Evolutionary conservation across 2,113 vertebrate genomes (phyloP).

Genomic region (Edolisoma coerulescens): DNA sequence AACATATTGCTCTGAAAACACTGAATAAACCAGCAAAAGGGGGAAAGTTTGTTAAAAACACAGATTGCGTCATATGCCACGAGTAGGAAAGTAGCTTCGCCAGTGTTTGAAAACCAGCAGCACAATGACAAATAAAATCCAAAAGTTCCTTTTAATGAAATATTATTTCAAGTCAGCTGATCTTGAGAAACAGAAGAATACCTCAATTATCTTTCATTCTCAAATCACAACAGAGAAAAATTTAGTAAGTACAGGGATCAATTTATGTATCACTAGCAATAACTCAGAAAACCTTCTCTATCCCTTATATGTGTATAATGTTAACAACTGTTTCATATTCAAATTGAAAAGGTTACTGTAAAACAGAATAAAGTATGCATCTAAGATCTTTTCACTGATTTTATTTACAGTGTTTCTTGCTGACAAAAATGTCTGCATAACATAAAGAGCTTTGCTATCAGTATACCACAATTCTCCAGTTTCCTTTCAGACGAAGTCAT

Average conservation of each 20-base stretch:
- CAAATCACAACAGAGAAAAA: not conserved
- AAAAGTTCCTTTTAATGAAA: not conserved
- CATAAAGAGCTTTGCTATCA: not conserved
- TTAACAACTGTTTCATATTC: not conserved
- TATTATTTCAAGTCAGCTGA: not conserved
- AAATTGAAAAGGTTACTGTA: not conserved
- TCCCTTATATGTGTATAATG: rapidly evolving
- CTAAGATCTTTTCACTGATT: not conserved
- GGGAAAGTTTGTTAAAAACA: not conserved
- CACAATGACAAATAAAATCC: not conserved
- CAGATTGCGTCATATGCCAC: not conserved
- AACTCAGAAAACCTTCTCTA: not conserved
- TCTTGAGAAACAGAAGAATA: not conserved
- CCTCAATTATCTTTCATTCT: not conserved
- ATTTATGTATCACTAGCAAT: not conserved
- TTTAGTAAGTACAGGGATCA: not conserved
- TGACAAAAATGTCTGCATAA: not conserved
- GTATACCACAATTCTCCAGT: not conserved
- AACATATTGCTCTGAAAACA: not conserved
- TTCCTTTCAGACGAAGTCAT: not conserved
- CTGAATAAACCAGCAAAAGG: not conserved
- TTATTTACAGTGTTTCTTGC: not conserved
- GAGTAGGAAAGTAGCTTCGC: not conserved
- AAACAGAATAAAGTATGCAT: not conserved
- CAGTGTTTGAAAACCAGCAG: not conserved